These are phyloP conservation scores for Drosophila tristis DNA, from an alignment of 1,140 invertebrate genomes.

Conservation along the genomic window DNA sequence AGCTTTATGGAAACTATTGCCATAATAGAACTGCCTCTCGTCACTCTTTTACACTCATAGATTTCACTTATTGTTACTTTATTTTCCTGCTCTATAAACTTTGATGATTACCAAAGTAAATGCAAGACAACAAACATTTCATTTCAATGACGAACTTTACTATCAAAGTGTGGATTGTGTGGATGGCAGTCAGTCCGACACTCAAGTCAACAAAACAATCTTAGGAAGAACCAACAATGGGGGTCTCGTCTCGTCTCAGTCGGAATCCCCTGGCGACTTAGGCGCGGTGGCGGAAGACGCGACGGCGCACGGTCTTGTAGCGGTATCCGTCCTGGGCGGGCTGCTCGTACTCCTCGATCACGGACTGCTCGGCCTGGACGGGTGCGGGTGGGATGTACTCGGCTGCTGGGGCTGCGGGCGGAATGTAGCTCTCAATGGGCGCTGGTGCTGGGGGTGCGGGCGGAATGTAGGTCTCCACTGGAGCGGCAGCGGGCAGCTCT, in stretches of 20 bases:
- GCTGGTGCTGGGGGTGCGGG: slow-evolving; percentile 53
- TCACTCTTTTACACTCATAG: no score
- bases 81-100: slow-evolving; percentile 39
- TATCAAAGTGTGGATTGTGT: slow-evolving; percentile 26
- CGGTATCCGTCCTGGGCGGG: slow-evolving; percentile 65
- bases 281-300: slow-evolving; percentile 65
- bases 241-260: no score
- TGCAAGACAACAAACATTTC: slow-evolving; percentile 33
- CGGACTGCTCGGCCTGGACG: slow-evolving; percentile 15
- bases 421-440: slow-evolving; percentile 55
- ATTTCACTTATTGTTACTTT: slow-evolving; percentile 4
- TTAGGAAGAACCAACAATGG: slow-evolving; percentile 1
- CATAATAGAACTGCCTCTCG: no score
- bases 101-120: slow-evolving; percentile 35
- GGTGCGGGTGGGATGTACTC: slow-evolving; percentile 55
- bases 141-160: slow-evolving; percentile 26
- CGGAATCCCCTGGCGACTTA: slow-evolving; percentile 18
- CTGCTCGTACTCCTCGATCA: slow-evolving; percentile 59
- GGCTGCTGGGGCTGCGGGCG: slow-evolving; percentile 45
- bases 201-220: slow-evolving; percentile 53
- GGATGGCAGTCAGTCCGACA: slow-evolving; percentile 13
- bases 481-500: slow-evolving; percentile 61
- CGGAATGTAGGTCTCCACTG: slow-evolving; percentile 56
- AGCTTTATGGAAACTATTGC: no score
- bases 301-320: slow-evolving; percentile 69